Evolutionary conservation across 2,113 vertebrate genomes (phyloP).

Genomic region (Eurypyga helias): DNA sequence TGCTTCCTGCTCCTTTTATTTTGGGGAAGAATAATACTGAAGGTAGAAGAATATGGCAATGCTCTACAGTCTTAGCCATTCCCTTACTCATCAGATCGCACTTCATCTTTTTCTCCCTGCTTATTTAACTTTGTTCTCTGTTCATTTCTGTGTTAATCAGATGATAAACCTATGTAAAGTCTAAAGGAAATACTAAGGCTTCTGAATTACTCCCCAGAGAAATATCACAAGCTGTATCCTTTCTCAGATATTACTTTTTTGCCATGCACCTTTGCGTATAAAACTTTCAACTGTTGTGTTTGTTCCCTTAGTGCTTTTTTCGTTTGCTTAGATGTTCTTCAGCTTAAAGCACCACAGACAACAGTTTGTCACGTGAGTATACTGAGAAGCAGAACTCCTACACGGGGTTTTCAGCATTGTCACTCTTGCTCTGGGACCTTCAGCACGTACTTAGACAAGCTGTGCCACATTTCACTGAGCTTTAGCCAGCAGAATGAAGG

Average conservation of each 20-base stretch:
- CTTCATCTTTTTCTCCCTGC: background rate
- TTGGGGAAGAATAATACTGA: background rate
- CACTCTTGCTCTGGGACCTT: background rate
- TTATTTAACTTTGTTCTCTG: background rate
- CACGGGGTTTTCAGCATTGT: background rate
- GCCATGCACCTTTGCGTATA: background rate
- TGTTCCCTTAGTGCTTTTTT: background rate
- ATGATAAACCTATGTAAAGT: background rate
- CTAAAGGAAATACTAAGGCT: background rate
- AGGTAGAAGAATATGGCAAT: background rate
- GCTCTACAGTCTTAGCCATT: background rate
- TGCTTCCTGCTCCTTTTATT: background rate
- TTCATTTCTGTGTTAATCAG: background rate
- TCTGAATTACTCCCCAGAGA: background rate
- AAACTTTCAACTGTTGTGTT: background rate
- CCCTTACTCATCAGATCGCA: background rate
- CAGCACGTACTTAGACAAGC: background rate
- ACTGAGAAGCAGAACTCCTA: background rate
- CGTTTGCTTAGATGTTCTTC: background rate
- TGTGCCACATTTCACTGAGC: background rate
- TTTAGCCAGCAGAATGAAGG: background rate
- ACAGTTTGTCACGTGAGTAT: background rate
- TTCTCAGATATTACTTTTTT: background rate
- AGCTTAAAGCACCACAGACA: background rate
- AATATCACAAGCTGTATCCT: background rate